Evolutionary conservation across 2,113 vertebrate genomes (phyloP).

Genomic region (Antechinus stuartii): DNA sequence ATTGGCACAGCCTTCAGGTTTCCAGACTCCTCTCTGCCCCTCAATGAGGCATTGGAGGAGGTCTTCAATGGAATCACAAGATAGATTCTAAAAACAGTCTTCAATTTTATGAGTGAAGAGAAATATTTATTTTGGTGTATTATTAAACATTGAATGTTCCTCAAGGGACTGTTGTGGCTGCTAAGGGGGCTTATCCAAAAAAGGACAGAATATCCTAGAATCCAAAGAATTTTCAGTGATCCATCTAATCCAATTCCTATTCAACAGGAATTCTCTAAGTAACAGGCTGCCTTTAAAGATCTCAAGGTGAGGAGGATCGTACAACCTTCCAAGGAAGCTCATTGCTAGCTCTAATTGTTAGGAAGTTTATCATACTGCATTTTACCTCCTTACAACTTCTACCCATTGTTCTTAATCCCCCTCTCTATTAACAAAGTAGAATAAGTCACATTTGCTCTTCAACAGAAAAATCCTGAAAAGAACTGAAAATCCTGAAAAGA

Average conservation of each 20-base stretch:
- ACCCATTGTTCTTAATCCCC: not conserved
- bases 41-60: not conserved
- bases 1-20: not conserved
- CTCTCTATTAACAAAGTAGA: not conserved
- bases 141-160: not conserved
- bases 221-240: not conserved
- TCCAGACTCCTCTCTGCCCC: not conserved
- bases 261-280: not conserved
- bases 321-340: too few relatives aligned
- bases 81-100: not conserved
- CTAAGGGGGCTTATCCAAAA: not conserved
- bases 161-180: not conserved
- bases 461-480: not conserved
- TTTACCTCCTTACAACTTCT: not conserved
- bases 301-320: not conserved
- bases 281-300: not conserved
- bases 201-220: not conserved
- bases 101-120: not conserved
- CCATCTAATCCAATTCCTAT: not conserved
- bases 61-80: not conserved
- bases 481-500: not conserved
- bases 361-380: not conserved
- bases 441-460: not conserved
- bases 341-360: not conserved
- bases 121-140: not conserved